These are phyloP conservation scores for Sycobia sp. DNA, from an alignment of 1,140 invertebrate species.

Conservation along the genomic window DNA sequence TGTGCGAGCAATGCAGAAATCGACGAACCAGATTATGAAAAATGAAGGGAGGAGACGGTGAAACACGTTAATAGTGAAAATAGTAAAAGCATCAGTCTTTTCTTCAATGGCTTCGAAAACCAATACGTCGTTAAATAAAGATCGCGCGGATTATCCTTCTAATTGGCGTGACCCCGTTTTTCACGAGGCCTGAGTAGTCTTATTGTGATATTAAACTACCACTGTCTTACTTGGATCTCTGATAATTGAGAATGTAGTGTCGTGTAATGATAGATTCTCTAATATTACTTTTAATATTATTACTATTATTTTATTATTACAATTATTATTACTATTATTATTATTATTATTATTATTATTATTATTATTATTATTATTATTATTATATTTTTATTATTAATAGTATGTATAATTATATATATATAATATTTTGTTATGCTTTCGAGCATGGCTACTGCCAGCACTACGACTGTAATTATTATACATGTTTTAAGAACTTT, in stretches of 20 bases:
- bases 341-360: slow-evolving; percentile 19
- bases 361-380: slow-evolving; percentile 31
- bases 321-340: slow-evolving; percentile 33
- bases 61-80: slow-evolving; percentile 27
- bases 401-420: slow-evolving; percentile 33
- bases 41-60: not conserved
- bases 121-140: slow-evolving; percentile 29
- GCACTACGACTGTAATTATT: slow-evolving; percentile 35
- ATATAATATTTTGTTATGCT: slow-evolving; percentile 35
- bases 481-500: slow-evolving; percentile 21
- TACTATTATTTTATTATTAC: slow-evolving; percentile 28
- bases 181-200: slow-evolving; percentile 62
- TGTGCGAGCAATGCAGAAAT: slow-evolving; percentile 11
- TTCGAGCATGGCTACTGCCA: slow-evolving; percentile 38
- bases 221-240: slow-evolving; percentile 63
- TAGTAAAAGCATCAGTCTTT: slow-evolving; percentile 37
- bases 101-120: slow-evolving; percentile 35
- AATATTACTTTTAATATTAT: slow-evolving; percentile 36
- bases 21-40: slow-evolving; percentile 10
- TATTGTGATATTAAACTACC: slow-evolving; percentile 65
- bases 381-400: slow-evolving; percentile 16
- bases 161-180: slow-evolving; percentile 41
- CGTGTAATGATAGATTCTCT: slow-evolving; percentile 47
- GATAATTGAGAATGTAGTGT: slow-evolving; percentile 57
- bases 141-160: slow-evolving; percentile 33